Conservation (phyloP, 2,888 invertebrate genomes). For the Phoronis australis region DNA sequence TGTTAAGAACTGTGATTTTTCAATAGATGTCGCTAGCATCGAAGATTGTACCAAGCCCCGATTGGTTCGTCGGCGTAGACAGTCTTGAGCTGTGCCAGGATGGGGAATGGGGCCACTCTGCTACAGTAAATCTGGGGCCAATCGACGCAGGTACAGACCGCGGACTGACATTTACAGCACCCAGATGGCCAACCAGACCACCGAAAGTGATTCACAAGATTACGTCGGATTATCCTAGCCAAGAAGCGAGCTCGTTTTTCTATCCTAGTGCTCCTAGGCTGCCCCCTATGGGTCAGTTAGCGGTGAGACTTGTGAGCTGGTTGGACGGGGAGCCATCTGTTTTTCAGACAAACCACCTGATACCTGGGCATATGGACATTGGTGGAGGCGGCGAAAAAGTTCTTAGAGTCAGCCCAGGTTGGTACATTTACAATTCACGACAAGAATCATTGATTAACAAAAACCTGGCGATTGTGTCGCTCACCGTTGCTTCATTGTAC, state of each 20-base stretch:
- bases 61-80: slow-evolving; percentile 89
- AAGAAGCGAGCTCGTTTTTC: slow-evolving; percentile 91
- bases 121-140: slow-evolving; percentile 86
- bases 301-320: no score
- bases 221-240: slow-evolving; percentile 80
- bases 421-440: no score
- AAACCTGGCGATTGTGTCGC: no score
- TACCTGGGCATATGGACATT: no score
- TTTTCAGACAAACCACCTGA: no score
- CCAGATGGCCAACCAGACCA: slow-evolving; percentile 89
- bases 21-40: no score
- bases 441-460: no score
- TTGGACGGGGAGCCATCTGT: no score
- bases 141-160: slow-evolving; percentile 91
- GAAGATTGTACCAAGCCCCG: slow-evolving; percentile 86
- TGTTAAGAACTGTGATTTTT: no score
- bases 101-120: slow-evolving; percentile 85
- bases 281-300: slow-evolving; percentile 85
- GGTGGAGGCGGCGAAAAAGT: no score
- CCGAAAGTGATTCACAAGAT: slow-evolving; percentile 83
- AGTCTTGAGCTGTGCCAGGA: slow-evolving; percentile 85
- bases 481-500: no score
- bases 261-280: slow-evolving; percentile 82
- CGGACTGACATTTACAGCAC: slow-evolving; percentile 93
- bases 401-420: no score